Evolutionary conservation across 2,888 invertebrate species (phyloP).

Genomic region (Priocnemis perturbator): DNA sequence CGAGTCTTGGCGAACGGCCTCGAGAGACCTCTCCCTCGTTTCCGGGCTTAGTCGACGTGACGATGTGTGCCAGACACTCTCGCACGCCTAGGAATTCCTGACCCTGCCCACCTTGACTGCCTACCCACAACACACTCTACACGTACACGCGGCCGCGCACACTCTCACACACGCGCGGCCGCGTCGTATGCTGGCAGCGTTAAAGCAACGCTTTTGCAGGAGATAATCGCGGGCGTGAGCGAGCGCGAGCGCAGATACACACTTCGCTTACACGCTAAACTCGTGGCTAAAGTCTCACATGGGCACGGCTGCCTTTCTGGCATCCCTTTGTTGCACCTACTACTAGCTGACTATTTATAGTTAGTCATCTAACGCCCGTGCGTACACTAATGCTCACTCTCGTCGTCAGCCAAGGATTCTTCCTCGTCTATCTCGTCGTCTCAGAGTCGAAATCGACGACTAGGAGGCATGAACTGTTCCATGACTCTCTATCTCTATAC

Average conservation of each 20-base stretch:
- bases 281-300: conserved; percentile 38
- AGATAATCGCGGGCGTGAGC: conserved; percentile 59
- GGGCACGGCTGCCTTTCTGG: conserved; percentile 55
- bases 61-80: conserved; percentile 64
- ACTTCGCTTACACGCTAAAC: conserved; percentile 44
- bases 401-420: too few relatives aligned
- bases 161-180: conserved; percentile 14
- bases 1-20: conserved; percentile 65
- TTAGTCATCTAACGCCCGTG: conserved; percentile 39
- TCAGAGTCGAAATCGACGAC: too few relatives aligned
- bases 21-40: conserved; percentile 62
- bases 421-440: too few relatives aligned
- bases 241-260: conserved; percentile 47
- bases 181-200: conserved; percentile 19
- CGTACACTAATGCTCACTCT: conserved; percentile 30
- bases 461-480: too few relatives aligned
- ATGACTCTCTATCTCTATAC: too few relatives aligned
- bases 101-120: conserved; percentile 67
- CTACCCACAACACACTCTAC: conserved; percentile 42
- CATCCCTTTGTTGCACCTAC: conserved; percentile 63
- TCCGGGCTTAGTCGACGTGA: conserved; percentile 57
- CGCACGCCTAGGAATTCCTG: conserved; percentile 68
- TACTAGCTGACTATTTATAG: conserved; percentile 57
- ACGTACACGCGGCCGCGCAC: not conserved
- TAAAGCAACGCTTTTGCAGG: conserved; percentile 19